Evolutionary conservation across 1,140 invertebrate species (phyloP), one percentile per base, ranked within the genome.

Genomic region (Drosophila melanogaster): DNA sequence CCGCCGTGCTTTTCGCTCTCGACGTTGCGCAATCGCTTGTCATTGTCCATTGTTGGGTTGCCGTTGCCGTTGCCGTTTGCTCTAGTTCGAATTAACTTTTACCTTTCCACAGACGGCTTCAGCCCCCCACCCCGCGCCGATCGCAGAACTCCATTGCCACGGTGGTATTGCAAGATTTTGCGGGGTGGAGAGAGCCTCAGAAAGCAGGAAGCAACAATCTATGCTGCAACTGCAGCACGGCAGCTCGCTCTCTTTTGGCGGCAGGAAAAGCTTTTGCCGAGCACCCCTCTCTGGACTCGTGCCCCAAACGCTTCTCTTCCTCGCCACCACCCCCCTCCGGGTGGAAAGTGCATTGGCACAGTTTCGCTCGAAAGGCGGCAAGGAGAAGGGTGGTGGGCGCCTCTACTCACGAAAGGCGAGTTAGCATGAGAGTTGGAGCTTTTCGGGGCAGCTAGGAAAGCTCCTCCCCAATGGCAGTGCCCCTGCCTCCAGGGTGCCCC

Each of bases 71-170:
- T 33, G 19, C 40, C 58, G 54, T 33, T 60, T 73, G 80, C 80
- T 81, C 77, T 67, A 81, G 64, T 86, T 76, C 61, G 67, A 81
- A 78, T 81, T 76, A 64, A 81, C 78, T 81, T 86, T 86, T 86
- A 79, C 81, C 83, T 81, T 78, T 87, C 30, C 37, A 43, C 65
- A 70, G 53, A 57, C 17, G 58, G 57, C 59, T 38, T 26, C 41
- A 79, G 19, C 46, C 30, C 47, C 51, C 24, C 37, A 46, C 12
- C 46, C 40, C 44, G 26, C 35, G 10, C 46, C 33, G 71, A 75
- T 75, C 72, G 61, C 50, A 75, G 71, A 75, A 75, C 55, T 73
- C 49, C 51, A 46, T 24, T 19, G 49, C 4, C 22, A 67, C 24
- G 22, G 49, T 11, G 62, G 19, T 17, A 19, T 8, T 8, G 30